These are phyloP conservation scores for Apamea monoglypha DNA, from an alignment of 2,888 invertebrate genomes.

Conservation along the genomic window DNA sequence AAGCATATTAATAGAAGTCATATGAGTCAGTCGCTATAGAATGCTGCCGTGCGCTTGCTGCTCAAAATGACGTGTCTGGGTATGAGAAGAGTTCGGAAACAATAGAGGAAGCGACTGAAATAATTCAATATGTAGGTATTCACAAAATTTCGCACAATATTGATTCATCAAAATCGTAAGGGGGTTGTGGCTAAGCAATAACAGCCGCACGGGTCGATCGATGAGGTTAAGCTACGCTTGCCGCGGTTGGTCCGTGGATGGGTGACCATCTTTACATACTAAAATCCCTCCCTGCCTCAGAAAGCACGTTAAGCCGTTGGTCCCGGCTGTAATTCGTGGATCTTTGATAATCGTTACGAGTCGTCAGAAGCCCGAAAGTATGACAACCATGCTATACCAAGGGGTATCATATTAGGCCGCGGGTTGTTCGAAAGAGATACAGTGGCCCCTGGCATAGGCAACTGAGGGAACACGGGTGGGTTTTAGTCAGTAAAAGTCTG, in stretches of 20 bases:
- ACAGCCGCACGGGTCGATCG: background rate
- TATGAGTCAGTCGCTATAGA: conserved; percentile 49
- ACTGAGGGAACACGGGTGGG: too few species aligned
- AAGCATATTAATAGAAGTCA: conserved; percentile 50
- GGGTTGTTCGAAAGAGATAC: too few species aligned
- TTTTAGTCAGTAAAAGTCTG: too few species aligned
- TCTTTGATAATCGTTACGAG: background rate
- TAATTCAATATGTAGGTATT: conserved; percentile 13
- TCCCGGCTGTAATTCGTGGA: background rate
- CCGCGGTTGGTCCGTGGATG: background rate
- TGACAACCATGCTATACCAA: too few species aligned
- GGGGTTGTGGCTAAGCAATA: background rate
- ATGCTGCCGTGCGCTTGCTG: conserved; percentile 27
- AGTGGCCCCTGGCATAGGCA: too few species aligned
- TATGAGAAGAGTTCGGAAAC: conserved; percentile 27
- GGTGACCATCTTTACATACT: background rate
- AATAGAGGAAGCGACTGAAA: conserved; percentile 28
- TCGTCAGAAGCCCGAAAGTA: background rate
- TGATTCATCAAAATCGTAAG: background rate
- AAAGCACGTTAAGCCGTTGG: background rate
- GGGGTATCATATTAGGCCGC: too few species aligned
- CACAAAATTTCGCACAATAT: background rate
- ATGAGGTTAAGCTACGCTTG: background rate
- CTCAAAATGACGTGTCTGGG: conserved; percentile 33
- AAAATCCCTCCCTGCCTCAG: background rate